Evolutionary conservation across 2,113 vertebrate genomes (phyloP).

Genomic region (Labrus mixtus): DNA sequence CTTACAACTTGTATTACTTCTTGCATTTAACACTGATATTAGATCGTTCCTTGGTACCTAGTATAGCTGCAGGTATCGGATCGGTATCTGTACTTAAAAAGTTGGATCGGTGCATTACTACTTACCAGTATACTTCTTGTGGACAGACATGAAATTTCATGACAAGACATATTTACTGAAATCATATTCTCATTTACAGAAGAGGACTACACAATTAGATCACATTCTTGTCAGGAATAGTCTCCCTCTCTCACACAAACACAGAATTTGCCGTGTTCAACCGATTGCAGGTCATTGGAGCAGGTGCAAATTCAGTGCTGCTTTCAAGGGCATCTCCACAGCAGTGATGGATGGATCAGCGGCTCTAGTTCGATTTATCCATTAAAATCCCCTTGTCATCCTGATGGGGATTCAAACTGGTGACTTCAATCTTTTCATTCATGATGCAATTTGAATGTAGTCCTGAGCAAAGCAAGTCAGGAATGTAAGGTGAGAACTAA

Average conservation of each 20-base stretch:
- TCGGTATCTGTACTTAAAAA: too few species aligned
- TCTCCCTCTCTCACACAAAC: not conserved
- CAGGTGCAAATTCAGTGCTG: slow-evolving; percentile 59
- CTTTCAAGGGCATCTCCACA: slow-evolving; percentile 69
- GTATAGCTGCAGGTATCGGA: too few species aligned
- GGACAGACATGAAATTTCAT: too few species aligned
- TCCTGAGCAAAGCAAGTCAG: slow-evolving; percentile 8
- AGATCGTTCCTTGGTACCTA: too few species aligned
- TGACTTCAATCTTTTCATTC: slow-evolving; percentile 44
- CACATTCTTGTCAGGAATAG: slow-evolving; percentile 1
- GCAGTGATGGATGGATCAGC: slow-evolving; percentile 58
- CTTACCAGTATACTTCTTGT: too few species aligned
- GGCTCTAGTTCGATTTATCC: slow-evolving; percentile 52
- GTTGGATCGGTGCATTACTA: too few species aligned
- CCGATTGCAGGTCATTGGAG: slow-evolving; percentile 57
- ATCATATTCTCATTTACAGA: slow-evolving; percentile 22
- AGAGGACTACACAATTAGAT: slow-evolving; percentile 23
- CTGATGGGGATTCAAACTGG: slow-evolving; percentile 30
- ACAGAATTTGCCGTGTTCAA: slow-evolving; percentile 44
- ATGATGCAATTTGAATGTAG: slow-evolving; percentile 14
- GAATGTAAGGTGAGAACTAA: slow-evolving; percentile 9
- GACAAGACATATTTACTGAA: not conserved
- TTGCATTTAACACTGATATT: too few species aligned
- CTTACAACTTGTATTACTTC: too few species aligned
- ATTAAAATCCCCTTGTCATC: slow-evolving; percentile 37